Conservation (phyloP, 2,113 vertebrate genomes). For the Oceanodroma tethys region DNA sequence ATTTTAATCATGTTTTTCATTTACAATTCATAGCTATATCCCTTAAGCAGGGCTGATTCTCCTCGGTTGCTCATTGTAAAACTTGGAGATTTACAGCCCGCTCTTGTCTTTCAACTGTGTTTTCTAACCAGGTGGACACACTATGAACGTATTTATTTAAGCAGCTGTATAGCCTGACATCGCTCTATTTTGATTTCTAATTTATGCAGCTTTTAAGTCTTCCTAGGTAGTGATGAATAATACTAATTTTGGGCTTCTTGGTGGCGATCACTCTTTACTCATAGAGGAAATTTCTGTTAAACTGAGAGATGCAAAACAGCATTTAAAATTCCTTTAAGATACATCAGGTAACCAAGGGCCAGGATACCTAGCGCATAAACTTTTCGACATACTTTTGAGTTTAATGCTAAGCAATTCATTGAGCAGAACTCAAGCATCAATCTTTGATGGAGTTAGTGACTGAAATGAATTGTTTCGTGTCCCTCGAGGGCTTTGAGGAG, state of each 20-base stretch:
- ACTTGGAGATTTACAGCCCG: not conserved
- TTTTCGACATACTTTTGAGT: not conserved
- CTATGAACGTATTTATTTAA: not conserved
- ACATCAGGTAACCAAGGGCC: not conserved
- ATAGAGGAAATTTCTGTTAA: not conserved
- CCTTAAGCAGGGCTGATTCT: not conserved
- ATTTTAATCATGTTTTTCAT: constrained; percentile 43
- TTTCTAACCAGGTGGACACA: not conserved
- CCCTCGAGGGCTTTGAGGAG: not conserved
- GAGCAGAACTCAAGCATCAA: not conserved
- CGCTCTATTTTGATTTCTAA: not conserved
- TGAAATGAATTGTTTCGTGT: not conserved
- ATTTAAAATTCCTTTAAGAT: not conserved
- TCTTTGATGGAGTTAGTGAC: not conserved
- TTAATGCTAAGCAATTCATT: not conserved
- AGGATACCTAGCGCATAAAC: not conserved
- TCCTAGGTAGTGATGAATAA: not conserved
- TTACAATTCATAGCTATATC: not conserved
- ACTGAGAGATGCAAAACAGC: not conserved
- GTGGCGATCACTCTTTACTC: not conserved
- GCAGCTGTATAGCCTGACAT: not conserved
- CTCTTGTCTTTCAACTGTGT: not conserved
- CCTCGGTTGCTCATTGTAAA: not conserved
- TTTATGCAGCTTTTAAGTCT: not conserved
- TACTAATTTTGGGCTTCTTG: not conserved